Evolutionary conservation across 2,113 vertebrate genomes (phyloP), one percentile per base, ranked within the genome.

Genomic region (Rallus limicola): DNA sequence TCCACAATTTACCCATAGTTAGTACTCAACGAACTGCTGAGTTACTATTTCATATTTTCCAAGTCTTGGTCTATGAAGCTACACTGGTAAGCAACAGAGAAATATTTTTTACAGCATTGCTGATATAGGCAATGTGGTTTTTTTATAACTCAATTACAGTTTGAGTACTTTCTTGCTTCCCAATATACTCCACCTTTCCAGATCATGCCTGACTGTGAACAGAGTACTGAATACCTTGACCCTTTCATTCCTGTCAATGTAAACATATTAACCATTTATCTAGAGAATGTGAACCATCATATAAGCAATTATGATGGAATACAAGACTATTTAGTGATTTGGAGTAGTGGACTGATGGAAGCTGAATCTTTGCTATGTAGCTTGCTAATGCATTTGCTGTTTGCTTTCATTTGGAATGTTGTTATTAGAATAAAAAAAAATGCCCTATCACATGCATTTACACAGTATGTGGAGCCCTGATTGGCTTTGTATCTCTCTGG

Each of bases 401-500:
- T 28, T 58, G 17, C 55, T 62, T 11, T 52, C 59, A 52, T 34
- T 84, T 83, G n/a, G 28, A 40, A 16, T 6, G 4, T 36, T 69
- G 7, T 18, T 80, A 20, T 1, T 8, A 23, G 34, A 89, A 12
- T 24, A n/a, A 31, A 23, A 8, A 70, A 92, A 59, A 59, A 33
- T 44, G 6, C 1, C 19, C 16, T 10, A 7, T 78, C 55, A 53
- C 19, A 34, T 4, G 40, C 46, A 71, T 24, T 33, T 67, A 36
- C 26, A 70, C 8, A 28, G 4, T 26, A 33, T 20, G 8, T 10
- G 42, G 12, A 19, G 24, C 33, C 38, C 15, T 64, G 13, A 7
- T 4, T 46, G 46, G 42, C 26, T 88, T 67, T 55, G 25, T n/a
- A 15, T 53, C 3, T 26, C 18, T 62, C 23, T 17, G 0, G 0